Conservation (phyloP, 2,797 vertebrate genomes). For the Perodicticus potto region DNA sequence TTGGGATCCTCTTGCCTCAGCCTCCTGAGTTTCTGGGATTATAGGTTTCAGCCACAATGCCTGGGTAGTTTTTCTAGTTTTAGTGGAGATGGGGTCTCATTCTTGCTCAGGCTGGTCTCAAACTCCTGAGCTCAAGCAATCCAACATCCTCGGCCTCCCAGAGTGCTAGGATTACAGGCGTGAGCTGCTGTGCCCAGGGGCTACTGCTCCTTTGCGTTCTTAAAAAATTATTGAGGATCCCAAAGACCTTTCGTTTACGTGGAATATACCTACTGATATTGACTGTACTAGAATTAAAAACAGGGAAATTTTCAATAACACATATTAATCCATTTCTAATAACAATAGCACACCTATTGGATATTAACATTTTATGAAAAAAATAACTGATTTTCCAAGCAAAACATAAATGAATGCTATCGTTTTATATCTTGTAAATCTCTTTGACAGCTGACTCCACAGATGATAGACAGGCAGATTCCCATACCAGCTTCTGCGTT, state of each 20-base stretch:
- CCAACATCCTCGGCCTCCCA: too few relatives aligned
- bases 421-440: constrained; percentile 52
- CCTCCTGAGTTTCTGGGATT: too few relatives aligned
- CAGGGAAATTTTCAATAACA: background rate
- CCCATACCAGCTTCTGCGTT: background rate
- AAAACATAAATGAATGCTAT: background rate
- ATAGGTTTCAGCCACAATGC: too few relatives aligned
- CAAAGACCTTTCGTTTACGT: constrained; percentile 7
- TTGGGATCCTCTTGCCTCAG: too few relatives aligned
- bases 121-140: too few relatives aligned
- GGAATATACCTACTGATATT: background rate
- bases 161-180: too few relatives aligned
- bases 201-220: background rate
- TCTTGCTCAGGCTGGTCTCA: too few relatives aligned
- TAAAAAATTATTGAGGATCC: background rate
- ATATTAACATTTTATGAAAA: constrained; percentile 7
- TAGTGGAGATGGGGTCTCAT: too few relatives aligned
- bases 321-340: background rate
- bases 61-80: too few relatives aligned
- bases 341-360: background rate
- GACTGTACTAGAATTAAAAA: constrained; percentile 37
- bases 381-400: constrained; percentile 12
- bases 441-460: constrained; percentile 27
- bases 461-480: background rate
- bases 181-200: too few relatives aligned